These are phyloP conservation scores for Oceanodroma leucorhoa DNA, from an alignment of 2,797 vertebrate species.

Conservation along the genomic window DNA sequence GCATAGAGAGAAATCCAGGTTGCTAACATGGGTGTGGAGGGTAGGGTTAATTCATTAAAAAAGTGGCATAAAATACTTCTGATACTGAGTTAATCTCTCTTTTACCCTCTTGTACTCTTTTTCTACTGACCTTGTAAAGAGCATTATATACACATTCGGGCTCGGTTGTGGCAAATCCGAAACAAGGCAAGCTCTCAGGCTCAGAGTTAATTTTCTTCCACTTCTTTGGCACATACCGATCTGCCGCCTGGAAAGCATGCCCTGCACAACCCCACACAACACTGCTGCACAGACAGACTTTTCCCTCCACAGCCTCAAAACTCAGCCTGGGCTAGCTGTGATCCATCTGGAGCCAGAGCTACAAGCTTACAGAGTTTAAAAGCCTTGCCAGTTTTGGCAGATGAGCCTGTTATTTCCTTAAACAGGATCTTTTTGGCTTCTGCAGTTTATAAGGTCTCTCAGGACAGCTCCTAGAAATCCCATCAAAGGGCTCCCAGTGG, in stretches of 20 bases:
- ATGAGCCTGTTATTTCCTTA: conserved; percentile 1
- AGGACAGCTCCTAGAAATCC: neutral
- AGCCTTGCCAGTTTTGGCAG: neutral
- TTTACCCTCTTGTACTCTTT: neutral
- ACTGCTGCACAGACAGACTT: neutral
- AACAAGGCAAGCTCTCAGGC: neutral
- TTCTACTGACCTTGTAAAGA: neutral
- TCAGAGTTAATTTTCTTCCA: neutral
- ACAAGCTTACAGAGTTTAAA: neutral
- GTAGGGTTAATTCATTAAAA: neutral
- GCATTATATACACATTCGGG: neutral
- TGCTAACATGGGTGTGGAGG: neutral
- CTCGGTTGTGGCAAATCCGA: neutral
- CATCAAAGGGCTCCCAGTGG: neutral
- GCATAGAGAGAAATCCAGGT: neutral
- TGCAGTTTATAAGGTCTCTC: neutral
- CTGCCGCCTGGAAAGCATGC: neutral
- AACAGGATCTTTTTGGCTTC: neutral
- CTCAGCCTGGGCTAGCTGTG: neutral
- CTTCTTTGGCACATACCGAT: neutral
- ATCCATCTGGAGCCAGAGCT: neutral
- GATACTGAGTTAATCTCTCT: neutral
- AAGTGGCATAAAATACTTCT: neutral
- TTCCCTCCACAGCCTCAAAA: neutral
- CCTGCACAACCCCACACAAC: neutral